These are phyloP conservation scores for Pemphredon lugubris DNA, from an alignment of 2,888 invertebrate genomes.

Conservation along the genomic window DNA sequence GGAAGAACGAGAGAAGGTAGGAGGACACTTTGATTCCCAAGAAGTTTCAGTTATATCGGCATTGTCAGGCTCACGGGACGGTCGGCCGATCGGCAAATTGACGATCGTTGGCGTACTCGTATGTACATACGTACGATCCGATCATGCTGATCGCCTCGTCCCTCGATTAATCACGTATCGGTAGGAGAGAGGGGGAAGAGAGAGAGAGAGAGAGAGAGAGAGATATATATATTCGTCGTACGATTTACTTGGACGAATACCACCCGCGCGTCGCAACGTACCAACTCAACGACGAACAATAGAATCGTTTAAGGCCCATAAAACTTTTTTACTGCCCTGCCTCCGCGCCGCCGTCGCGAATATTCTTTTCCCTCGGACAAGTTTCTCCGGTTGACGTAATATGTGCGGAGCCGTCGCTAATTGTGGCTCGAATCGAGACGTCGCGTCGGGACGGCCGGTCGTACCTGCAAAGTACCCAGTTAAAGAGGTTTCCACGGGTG, in stretches of 20 bases:
- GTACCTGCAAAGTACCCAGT: conserved; percentile 33
- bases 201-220: too few relatives aligned
- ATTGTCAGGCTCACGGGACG: background rate
- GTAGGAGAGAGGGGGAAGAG: too few relatives aligned
- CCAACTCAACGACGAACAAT: too few relatives aligned
- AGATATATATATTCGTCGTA: too few relatives aligned
- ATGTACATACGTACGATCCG: too few relatives aligned
- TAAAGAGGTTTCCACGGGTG: conserved; percentile 22
- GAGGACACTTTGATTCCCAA: conserved; percentile 48
- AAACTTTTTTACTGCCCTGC: too few relatives aligned
- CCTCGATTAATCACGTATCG: too few relatives aligned
- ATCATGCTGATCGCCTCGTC: too few relatives aligned
- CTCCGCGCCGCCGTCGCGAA: background rate
- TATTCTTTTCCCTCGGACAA: background rate
- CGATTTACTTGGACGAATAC: background rate
- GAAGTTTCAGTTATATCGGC: background rate
- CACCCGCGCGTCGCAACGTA: too few relatives aligned
- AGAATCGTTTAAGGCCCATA: too few relatives aligned
- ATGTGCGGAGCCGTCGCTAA: conserved; percentile 10
- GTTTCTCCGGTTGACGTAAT: background rate
- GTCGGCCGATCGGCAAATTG: background rate
- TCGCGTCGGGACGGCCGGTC: conserved; percentile 18
- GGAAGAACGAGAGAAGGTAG: conserved; percentile 51
- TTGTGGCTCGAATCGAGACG: conserved; percentile 22
- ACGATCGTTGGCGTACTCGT: too few relatives aligned